Evolutionary conservation across 1,140 invertebrate genomes (phyloP), one percentile per base, ranked within the genome.

Genomic region (Conus betulinus): DNA sequence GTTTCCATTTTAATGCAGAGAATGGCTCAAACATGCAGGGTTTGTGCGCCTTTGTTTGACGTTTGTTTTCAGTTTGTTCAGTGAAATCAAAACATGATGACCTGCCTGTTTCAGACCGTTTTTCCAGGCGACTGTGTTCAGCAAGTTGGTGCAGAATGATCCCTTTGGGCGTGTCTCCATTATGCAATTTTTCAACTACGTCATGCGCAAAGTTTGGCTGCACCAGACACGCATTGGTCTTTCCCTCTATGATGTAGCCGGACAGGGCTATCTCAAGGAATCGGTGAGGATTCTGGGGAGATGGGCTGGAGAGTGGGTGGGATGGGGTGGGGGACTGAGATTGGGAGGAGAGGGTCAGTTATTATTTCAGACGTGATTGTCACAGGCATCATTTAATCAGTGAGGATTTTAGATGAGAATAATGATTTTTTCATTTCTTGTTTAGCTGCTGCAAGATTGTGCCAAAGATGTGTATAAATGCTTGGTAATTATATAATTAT

Each of bases 181-280:
- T 39, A 95, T 95, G 94, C 97, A 98, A 13, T 96, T 99, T 78
- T 99, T 99, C 94, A 99, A 99, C 93, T 99, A 99, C 95, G 97
- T 98, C 0, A 99, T 99, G 98, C 96, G 98, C 27, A 98, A 99
- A 95, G 97, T 98, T 7, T 99, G 98, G 98, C 95, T 99, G 11
- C 97, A 98, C 93, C 98, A 99, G 95, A 99, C 98, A 2, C 96
- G 98, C 93, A 98, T 99, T 90, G 98, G 98, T 0, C 95, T 99
- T 10, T 98, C 98, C 0, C 95, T 99, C 10, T 99, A 99, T 95
- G 99, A 99, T 96, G 97, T 97, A 10, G 97, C 97, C 23, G 99
- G 98, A 0, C 97, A 98, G 93, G 98, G 99, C 25, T 99, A 98
- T 95, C 96, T 99, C 0, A 97, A 97, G 90, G 98, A 99, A 96